Evolutionary conservation across 2,888 invertebrate genomes (phyloP).

Genomic region (Phlogophora meticulosa): DNA sequence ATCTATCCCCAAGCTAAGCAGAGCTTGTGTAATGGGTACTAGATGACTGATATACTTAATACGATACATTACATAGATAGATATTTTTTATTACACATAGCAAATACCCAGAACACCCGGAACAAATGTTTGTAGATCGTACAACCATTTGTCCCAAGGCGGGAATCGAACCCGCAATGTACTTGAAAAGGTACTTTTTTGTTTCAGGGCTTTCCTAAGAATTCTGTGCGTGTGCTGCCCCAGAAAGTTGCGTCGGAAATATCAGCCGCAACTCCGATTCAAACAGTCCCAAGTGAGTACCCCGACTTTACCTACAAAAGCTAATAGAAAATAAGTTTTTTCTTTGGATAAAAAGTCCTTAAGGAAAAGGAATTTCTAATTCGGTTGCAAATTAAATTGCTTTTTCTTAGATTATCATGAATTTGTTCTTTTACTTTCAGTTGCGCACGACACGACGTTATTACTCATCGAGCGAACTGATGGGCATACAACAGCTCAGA

Average conservation of each 20-base stretch:
- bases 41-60: no score
- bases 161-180: no score
- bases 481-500: conserved; percentile 93
- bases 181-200: conserved; percentile 64
- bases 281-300: conserved; percentile 95
- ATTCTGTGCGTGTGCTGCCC: conserved; percentile 98
- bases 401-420: conserved; percentile 71
- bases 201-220: conserved; percentile 97
- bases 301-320: conserved; percentile 21
- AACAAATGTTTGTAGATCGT: no score
- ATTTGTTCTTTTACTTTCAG: conserved; percentile 91
- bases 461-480: conserved; percentile 95
- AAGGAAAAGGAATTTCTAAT: conserved; percentile 57
- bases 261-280: conserved; percentile 96
- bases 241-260: conserved; percentile 94
- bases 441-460: conserved; percentile 94
- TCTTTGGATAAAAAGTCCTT: conserved; percentile 45
- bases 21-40: no score
- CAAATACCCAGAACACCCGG: no score
- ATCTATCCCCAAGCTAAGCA: no score
- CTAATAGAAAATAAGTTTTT: conserved; percentile 72
- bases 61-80: no score
- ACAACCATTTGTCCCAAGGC: no score
- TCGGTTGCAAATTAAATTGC: conserved; percentile 62
- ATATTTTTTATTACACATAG: no score